A percentile compares a stretch with the other conserved stretches of the same genome.
phyloP scores from a whole-genome alignment of 2,797 vertebrate species.

The Peromyscus nudipes region DNA sequence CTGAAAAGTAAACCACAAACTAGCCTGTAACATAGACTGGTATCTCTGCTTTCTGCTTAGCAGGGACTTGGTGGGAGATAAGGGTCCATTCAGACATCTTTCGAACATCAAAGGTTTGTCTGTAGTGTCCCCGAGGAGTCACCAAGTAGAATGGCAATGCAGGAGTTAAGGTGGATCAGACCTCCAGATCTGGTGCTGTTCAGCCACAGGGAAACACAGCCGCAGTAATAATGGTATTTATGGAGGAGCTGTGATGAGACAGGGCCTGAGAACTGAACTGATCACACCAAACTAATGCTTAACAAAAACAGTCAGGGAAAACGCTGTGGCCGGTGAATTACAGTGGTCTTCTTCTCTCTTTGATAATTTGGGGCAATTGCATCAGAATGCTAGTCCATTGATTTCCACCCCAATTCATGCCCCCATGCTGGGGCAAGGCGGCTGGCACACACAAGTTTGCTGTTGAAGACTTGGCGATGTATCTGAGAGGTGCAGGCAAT shows the following conservation, averaged over 20 bases:
- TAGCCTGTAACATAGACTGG: too few relatives aligned
- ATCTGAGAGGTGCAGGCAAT: constrained; percentile 55
- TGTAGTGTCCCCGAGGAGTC: background rate
- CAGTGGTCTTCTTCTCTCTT: constrained; percentile 86
- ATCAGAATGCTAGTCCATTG: constrained; percentile 87
- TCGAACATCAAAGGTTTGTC: background rate
- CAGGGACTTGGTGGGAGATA: background rate
- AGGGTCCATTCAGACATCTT: background rate
- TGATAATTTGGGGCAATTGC: constrained; percentile 88
- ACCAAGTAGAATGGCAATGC: background rate
- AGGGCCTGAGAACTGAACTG: constrained; percentile 84
- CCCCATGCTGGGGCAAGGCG: constrained; percentile 86
- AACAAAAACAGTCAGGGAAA: constrained; percentile 83
- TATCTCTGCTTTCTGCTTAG: background rate
- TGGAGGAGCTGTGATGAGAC: constrained; percentile 73
- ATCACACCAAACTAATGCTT: constrained; percentile 84
- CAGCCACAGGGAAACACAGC: background rate
- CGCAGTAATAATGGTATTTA: constrained; percentile 60
- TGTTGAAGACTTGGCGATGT: constrained; percentile 56
- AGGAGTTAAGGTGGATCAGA: background rate
- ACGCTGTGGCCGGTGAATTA: constrained; percentile 84
- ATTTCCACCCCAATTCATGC: constrained; percentile 86
- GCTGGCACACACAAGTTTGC: constrained; percentile 81
- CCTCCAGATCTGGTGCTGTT: background rate
- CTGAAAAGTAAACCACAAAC: background rate